Evolutionary conservation across 1,140 invertebrate genomes (phyloP), one percentile per base, ranked within the genome.

Genomic region (Zophobas atratus): DNA sequence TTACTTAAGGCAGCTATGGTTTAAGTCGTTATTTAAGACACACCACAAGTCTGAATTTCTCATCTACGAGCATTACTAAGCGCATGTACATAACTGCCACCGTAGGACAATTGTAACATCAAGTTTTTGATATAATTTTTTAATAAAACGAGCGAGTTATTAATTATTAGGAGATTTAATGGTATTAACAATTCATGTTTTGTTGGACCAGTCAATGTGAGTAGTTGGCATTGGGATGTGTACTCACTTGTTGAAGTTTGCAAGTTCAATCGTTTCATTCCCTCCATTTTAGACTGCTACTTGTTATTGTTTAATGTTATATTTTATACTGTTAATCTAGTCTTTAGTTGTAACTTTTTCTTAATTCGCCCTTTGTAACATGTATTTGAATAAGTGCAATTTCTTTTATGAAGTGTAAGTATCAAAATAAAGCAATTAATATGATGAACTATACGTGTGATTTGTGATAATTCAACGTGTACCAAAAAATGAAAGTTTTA

Each of bases 281-380:
- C 74, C 74, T 76, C 74, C 74, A 63, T 60, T 76, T 72, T 76
- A 76, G 74, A 76, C 74, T 76, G 72, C 55, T 75, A 53, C 34
- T 75, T 55, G 57, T 75, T 75, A 76, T 63, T 76, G 56, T 76
- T 76, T 63, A 63, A 76, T 75, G 43, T 75, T 56, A 60, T 55
- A 67, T 76, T 76, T 76, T 76, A 76, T 76, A 67, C 43, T 63
- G 55, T 63, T 76, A 76, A 76, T 76, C 74, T 76, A 76, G 74
- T 76, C 74, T 76, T 75, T 63, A 76, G 57, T 76, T 76, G 56
- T 70, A 73, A 73, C 71, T 56, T 73, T 46, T 73, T 73, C 34
- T 73, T 73, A 51, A 51, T 51, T 55, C 20, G 48, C 71, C 38
- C 35, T 71, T 71, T 48, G 35, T 36, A 71, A 71, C 36, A 49